Conservation (phyloP, 92 coral and sea anemone genomes). For the Zoanthus gigantus region DNA sequence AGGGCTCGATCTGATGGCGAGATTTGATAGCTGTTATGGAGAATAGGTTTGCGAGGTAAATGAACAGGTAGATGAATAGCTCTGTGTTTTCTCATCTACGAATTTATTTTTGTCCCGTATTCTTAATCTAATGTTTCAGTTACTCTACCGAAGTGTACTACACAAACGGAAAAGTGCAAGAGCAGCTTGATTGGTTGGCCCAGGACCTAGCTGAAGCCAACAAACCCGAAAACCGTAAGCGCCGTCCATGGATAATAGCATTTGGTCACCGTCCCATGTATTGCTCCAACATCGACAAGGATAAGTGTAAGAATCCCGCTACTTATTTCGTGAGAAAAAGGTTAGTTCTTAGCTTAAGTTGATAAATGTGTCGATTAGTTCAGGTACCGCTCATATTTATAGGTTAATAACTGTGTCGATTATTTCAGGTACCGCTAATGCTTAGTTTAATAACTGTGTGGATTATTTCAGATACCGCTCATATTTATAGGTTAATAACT, state of each 20-base stretch:
- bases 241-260: slow-evolving; percentile 82
- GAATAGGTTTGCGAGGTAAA: neutral
- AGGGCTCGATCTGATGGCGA: neutral
- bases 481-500: too few species aligned
- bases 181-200: slow-evolving; percentile 71
- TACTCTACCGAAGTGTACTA: slow-evolving; percentile 82
- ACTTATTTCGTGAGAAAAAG: slow-evolving; percentile 70
- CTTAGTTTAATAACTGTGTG: too few species aligned
- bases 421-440: too few species aligned
- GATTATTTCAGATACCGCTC: too few species aligned
- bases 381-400: too few species aligned
- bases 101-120: neutral
- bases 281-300: slow-evolving; percentile 83
- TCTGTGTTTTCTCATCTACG: too few species aligned
- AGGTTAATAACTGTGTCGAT: too few species aligned
- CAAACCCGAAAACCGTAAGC: slow-evolving; percentile 71
- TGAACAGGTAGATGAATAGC: too few species aligned
- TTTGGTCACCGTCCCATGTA: slow-evolving; percentile 90
- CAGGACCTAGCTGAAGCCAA: slow-evolving; percentile 77
- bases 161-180: slow-evolving; percentile 66
- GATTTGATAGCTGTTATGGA: neutral
- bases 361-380: too few species aligned
- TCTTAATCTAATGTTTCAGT: slow-evolving; percentile 27
- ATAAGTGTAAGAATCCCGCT: slow-evolving; percentile 68
- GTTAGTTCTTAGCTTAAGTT: slow-evolving; percentile 32